These are phyloP conservation scores for Biston betularia DNA, from an alignment of 2,888 invertebrate genomes.

Conservation along the genomic window DNA sequence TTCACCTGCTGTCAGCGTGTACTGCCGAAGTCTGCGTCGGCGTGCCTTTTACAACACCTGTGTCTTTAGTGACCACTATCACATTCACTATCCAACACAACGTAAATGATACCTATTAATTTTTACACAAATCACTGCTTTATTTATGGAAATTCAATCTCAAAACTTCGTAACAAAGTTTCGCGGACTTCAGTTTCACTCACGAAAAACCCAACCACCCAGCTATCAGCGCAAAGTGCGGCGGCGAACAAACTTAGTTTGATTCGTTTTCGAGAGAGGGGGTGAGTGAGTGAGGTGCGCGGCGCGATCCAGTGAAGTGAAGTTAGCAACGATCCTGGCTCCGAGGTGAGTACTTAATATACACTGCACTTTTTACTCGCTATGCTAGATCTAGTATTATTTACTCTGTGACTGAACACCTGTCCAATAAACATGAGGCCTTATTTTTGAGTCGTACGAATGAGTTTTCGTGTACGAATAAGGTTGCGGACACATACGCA, in stretches of 20 bases:
- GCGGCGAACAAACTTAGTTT: constrained; percentile 68
- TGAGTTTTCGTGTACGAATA: too few relatives aligned
- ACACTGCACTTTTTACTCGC: too few relatives aligned
- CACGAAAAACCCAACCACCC: constrained; percentile 41
- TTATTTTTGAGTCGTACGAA: too few relatives aligned
- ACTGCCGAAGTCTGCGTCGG: constrained; percentile 73
- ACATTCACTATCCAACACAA: constrained; percentile 68
- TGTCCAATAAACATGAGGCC: too few relatives aligned
- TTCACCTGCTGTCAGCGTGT: constrained; percentile 67
- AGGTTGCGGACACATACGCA: too few relatives aligned
- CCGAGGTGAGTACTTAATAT: constrained; percentile 73
- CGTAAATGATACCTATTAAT: constrained; percentile 35
- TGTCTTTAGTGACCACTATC: constrained; percentile 64
- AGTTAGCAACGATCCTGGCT: constrained; percentile 56
- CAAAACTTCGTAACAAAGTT: constrained; percentile 61
- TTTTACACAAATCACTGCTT: constrained; percentile 46
- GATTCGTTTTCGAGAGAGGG: constrained; percentile 47
- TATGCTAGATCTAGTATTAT: too few relatives aligned
- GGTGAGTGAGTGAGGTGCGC: constrained; percentile 47
- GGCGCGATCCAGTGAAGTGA: constrained; percentile 41
- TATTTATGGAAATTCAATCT: constrained; percentile 35
- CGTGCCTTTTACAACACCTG: constrained; percentile 79
- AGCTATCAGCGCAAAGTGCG: constrained; percentile 58
- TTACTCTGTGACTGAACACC: too few relatives aligned
- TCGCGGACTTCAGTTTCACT: constrained; percentile 59